Evolutionary conservation across 1,140 invertebrate genomes (phyloP).

Genomic region (Bilobella aurantiaca): DNA sequence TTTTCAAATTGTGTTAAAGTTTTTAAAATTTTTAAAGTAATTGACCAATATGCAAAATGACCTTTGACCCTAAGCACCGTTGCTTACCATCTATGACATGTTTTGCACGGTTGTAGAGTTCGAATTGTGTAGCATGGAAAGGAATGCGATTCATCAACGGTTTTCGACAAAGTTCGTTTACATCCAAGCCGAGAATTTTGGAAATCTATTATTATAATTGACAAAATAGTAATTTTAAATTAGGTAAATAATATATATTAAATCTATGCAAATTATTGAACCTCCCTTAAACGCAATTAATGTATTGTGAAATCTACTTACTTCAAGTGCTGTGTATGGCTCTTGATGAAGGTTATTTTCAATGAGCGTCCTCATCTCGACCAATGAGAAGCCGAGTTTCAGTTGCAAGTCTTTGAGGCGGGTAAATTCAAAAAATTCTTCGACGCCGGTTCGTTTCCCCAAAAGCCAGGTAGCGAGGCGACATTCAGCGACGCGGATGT

Average conservation of each 20-base stretch:
- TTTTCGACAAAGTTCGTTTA: conserved; percentile 52
- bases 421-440: conserved; percentile 50
- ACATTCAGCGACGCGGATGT: conserved; percentile 88
- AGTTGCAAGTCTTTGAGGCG: conserved; percentile 62
- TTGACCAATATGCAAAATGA: neutral
- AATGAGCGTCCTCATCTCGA: conserved; percentile 59
- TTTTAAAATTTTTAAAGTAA: neutral
- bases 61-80: too few relatives aligned
- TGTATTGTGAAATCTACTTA: conserved; percentile 43
- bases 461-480: conserved; percentile 74
- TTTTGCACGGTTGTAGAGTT: conserved; percentile 67
- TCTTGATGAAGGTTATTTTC: conserved; percentile 53
- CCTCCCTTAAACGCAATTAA: too few relatives aligned
- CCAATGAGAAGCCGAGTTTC: conserved; percentile 49
- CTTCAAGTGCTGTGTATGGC: conserved; percentile 64
- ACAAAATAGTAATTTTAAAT: too few relatives aligned
- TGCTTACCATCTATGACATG: conserved; percentile 78
- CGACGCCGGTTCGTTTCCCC: conserved; percentile 49
- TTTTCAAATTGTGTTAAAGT: too few relatives aligned
- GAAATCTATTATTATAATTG: conserved; percentile 42
- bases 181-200: conserved; percentile 51
- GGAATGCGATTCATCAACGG: conserved; percentile 56
- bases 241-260: too few relatives aligned
- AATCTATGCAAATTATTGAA: too few relatives aligned
- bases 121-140: conserved; percentile 56